Evolutionary conservation across 2,797 vertebrate species (phyloP), one percentile per base, ranked within the genome.

Genomic region (Enteromius fasciolatus): DNA sequence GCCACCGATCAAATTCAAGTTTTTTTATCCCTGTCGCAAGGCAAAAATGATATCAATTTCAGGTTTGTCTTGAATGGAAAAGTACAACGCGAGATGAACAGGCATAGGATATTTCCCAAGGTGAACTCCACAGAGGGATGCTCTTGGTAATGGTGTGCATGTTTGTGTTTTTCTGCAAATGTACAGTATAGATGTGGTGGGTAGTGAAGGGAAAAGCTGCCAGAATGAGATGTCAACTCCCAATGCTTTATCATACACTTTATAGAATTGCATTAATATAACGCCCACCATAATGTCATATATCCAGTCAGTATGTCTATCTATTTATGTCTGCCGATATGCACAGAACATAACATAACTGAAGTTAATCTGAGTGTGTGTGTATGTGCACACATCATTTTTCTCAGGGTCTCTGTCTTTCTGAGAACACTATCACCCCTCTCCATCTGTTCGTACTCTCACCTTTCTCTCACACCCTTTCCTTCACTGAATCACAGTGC

Each of bases 391-490:
- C 20, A 25, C 61, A 9, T 64, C 2, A 8, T 87, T 57, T 83
- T 83, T 80, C 33, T 76, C 85, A 85, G 77, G 83, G 81, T 83
- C 67, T 77, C 80, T 73, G 46, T 69, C 73, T 74, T 81, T 57
- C 41, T 76, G 82, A 82, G 85, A 86, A 87, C 74, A 87, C 81
- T 74, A 81, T 88, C 80, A 90, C 82, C 78, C 87, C 84, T 86
- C 90, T 92, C 92, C 93, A 94, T 95, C 94, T 94, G 94, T 91
- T 94, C 90, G 77, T 89, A 77, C 92, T 93, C 90, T 93, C 93
- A 93, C 93, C 90, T 93, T 90, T 85, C 87, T 86, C 83, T 92
- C 87, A 17, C 91, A 80, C 88, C 59, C 80, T 68, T 78, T 82
- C 87, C 86, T 87, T 86, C 82, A 66, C 86, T 77, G 20, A 84